These are phyloP conservation scores for Chondrosia reniformis DNA, from an alignment of 37 sponge, comb jelly and placozoan species.

Conservation along the genomic window DNA sequence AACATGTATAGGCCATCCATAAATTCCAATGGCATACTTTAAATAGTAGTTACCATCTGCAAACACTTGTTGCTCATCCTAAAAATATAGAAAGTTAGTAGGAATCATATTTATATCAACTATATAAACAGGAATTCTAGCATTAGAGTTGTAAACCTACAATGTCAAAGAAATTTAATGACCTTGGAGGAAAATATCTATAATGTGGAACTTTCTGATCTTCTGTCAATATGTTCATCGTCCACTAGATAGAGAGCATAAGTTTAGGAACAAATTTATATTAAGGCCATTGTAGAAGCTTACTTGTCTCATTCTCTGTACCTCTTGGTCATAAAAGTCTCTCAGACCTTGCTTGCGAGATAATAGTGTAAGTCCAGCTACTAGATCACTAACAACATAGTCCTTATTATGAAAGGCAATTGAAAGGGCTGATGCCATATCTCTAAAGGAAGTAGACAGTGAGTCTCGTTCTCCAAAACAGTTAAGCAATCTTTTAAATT, in stretches of 20 bases:
- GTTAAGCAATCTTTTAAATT: neutral
- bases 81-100: no score
- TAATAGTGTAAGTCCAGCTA: neutral
- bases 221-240: no score
- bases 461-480: neutral
- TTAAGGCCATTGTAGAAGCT: no score
- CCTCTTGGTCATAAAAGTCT: neutral
- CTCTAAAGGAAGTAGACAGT: neutral
- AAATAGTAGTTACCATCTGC: constrained; percentile 41
- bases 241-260: no score
- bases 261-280: no score
- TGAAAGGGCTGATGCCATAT: neutral
- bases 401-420: neutral
- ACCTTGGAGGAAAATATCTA: neutral
- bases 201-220: no score
- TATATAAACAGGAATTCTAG: no score
- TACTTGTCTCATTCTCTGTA: constrained; percentile 5
- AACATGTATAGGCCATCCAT: constrained; percentile 66
- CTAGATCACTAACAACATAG: constrained; percentile 20
- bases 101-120: no score
- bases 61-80: constrained; percentile 26
- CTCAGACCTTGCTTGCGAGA: neutral
- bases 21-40: constrained; percentile 48
- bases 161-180: neutral
- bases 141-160: no score